Evolutionary conservation across 1,140 invertebrate genomes (phyloP), one percentile per base, ranked within the genome.

Genomic region (Calycopis cecrops): DNA sequence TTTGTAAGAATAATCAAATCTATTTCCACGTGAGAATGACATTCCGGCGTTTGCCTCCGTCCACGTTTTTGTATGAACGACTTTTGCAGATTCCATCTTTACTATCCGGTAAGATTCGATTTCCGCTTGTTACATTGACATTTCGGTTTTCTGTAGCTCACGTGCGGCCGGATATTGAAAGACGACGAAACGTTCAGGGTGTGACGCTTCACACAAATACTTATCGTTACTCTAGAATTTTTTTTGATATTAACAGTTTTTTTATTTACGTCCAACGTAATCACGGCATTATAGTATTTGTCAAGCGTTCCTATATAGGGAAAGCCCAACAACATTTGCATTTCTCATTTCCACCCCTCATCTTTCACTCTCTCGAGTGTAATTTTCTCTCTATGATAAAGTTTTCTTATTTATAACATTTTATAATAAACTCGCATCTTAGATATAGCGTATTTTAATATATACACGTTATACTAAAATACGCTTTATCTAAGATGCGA

Each of bases 321-420:
- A 59, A 51, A 69, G 57, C 69, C 76, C 70, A 68, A 69, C 65
- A 71, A 63, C 66, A 80, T 80, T 80, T 80, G 71, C 73, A 78
- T 75, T 78, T 78, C 75, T 80, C 70, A 80, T 80, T 78, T 80
- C 69, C 73, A 63, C 67, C 70, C 73, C 77, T 71, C 68, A 59
- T 65, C 64, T 66, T 64, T 65, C 52, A 55, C 21, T 28, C 21
- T 28, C 21, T 28, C 21, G 21, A 28, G 21, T 28, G 21, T 28
- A 28, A 28, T 28, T 28, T 28, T 28, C 21, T 28, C 21, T 28
- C 21, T 28, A 28, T 28, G 21, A 28, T 28, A 28, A 28, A 28
- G 21, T 28, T 28, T 28, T 28, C 21, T 28, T 28, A 28, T 28
- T 28, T 28, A 3, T 28, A 28, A 28, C 21, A 28, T 28, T 28